phyloP scores from a whole-genome alignment of 2,888 invertebrate genomes.

The Metopia argyrocephala region DNA sequence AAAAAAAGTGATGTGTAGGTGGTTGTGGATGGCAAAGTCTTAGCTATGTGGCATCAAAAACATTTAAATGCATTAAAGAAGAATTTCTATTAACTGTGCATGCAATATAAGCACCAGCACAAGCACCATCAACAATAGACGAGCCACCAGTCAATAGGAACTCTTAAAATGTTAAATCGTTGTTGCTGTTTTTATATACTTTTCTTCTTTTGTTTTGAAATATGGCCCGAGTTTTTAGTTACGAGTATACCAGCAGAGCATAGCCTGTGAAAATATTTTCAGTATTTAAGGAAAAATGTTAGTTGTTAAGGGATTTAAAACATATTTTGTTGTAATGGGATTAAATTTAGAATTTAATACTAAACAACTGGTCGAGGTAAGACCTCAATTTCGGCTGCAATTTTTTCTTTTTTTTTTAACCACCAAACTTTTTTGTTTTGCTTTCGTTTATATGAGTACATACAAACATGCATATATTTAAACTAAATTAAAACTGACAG shows the following conservation, averaged over 20 bases:
- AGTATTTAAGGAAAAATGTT: too few relatives aligned
- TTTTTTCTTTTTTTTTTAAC: too few relatives aligned
- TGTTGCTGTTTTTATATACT: neutral
- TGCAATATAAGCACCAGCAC: conserved; percentile 4
- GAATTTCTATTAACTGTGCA: conserved; percentile 64
- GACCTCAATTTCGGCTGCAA: neutral
- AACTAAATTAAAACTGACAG: neutral
- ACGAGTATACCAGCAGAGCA: conserved; percentile 21
- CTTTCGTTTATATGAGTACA: too few relatives aligned
- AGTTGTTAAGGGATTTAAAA: neutral
- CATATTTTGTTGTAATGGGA: neutral
- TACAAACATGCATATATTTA: too few relatives aligned
- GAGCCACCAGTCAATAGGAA: neutral
- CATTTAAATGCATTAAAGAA: conserved; percentile 65
- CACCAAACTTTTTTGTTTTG: neutral
- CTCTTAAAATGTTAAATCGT: conserved; percentile 7
- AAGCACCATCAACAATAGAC: neutral
- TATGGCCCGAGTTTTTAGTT: conserved; percentile 24
- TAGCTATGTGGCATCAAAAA: conserved; percentile 45
- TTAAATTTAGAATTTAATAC: neutral
- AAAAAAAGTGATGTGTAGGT: too few relatives aligned
- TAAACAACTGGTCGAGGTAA: neutral
- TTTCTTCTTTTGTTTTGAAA: neutral
- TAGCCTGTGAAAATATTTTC: conserved; percentile 14
- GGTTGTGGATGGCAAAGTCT: too few relatives aligned